Percentiles rank a stretch among this genome's conserved stretches.
phyloP scores from a whole-genome alignment of 2,888 invertebrate species.

The Liodrosophila aerea region DNA sequence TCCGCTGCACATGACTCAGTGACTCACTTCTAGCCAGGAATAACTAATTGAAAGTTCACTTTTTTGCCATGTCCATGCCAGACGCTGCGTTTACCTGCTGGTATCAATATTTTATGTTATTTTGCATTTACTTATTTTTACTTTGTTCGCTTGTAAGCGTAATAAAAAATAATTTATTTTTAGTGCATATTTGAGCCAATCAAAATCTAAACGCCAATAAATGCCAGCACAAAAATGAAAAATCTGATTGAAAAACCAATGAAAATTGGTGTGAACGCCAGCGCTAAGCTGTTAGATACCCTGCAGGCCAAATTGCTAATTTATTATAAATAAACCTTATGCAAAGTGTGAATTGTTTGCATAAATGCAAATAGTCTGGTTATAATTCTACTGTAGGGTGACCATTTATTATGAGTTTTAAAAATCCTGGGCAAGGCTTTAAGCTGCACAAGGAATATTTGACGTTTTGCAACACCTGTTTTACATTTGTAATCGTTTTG shows the following conservation, averaged over 20 bases:
- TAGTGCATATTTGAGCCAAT: constrained; percentile 58
- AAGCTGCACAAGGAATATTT: too few relatives aligned
- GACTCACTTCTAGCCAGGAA: constrained; percentile 18
- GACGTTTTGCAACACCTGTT: too few relatives aligned
- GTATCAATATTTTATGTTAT: constrained; percentile 4
- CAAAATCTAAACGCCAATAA: constrained; percentile 73
- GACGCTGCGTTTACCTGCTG: constrained; percentile 26
- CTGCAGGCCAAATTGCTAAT: constrained; percentile 12
- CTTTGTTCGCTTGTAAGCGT: constrained; percentile 11
- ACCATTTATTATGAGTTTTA: background rate
- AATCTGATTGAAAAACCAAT: constrained; percentile 59
- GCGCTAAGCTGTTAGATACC: constrained; percentile 6
- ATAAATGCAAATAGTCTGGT: too few relatives aligned
- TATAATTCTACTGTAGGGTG: too few relatives aligned
- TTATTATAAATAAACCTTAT: background rate
- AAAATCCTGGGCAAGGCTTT: background rate
- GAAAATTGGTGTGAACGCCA: background rate
- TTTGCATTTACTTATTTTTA: constrained; percentile 16
- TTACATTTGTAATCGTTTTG: too few relatives aligned
- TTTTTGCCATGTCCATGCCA: background rate
- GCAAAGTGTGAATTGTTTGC: too few relatives aligned
- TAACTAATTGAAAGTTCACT: constrained; percentile 45
- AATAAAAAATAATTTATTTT: constrained; percentile 66
- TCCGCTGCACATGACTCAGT: constrained; percentile 38
- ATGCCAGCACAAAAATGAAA: constrained; percentile 56